Percentiles rank a stretch among this genome's conserved stretches.
These are phyloP conservation scores for Hofmannophila pseudospretella DNA, from an alignment of 2,888 invertebrate species.

Conservation along the genomic window DNA sequence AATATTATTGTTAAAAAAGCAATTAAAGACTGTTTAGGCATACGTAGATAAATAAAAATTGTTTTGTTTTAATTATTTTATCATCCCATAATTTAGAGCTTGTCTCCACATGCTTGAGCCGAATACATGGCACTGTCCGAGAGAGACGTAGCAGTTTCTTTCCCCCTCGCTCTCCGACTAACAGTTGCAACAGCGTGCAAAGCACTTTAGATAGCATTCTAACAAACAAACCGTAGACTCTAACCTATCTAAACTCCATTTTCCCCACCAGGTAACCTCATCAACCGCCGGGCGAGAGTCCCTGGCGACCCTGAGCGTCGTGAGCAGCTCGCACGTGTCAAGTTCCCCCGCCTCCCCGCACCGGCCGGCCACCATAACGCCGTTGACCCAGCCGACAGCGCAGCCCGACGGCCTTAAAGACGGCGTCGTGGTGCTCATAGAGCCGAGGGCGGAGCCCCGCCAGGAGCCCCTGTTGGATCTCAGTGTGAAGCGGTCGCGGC, in stretches of 20 bases:
- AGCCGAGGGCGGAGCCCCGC: conserved; percentile 53
- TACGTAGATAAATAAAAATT: too few relatives aligned
- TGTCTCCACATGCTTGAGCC: too few relatives aligned
- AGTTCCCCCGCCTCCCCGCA: conserved; percentile 48
- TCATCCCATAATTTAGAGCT: too few relatives aligned
- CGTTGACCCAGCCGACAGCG: conserved; percentile 47
- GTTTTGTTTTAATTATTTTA: too few relatives aligned
- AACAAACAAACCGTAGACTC: too few relatives aligned
- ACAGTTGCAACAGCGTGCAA: background rate
- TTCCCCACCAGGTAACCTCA: conserved; percentile 28
- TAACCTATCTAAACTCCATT: too few relatives aligned
- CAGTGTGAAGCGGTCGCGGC: conserved; percentile 33
- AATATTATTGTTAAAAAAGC: too few relatives aligned
- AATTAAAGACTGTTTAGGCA: too few relatives aligned
- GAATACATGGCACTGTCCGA: too few relatives aligned
- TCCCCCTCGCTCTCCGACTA: background rate
- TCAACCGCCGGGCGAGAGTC: conserved; percentile 52
- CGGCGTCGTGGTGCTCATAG: conserved; percentile 78
- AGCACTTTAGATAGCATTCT: too few relatives aligned
- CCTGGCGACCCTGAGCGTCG: conserved; percentile 84
- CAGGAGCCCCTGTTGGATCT: conserved; percentile 44
- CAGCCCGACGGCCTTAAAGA: conserved; percentile 68
- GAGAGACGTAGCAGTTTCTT: background rate
- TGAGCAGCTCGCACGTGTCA: conserved; percentile 66
- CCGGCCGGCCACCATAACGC: conserved; percentile 78